Percentiles rank a stretch among this genome's conserved stretches.
Evolutionary conservation across 2,797 vertebrate genomes (phyloP).

Genomic region (Gymnodraco acuticeps): DNA sequence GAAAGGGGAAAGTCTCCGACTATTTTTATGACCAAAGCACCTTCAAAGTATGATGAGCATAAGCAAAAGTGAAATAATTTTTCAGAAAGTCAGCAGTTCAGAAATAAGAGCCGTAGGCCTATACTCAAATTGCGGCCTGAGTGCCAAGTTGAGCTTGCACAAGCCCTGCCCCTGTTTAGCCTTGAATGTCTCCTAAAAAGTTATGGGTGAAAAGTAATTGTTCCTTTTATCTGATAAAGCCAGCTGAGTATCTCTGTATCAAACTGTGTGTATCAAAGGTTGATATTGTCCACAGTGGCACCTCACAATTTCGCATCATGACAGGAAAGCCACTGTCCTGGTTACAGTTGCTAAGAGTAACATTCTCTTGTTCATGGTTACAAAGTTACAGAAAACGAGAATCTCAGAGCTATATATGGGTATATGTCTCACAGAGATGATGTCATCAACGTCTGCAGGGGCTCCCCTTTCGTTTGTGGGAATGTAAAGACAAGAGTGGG

Average conservation of each 20-base stretch:
- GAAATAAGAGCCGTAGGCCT: background rate
- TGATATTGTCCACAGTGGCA: conserved; percentile 8
- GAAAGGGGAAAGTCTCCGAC: background rate
- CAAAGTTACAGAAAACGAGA: conserved; percentile 35
- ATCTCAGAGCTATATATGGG: conserved; percentile 78
- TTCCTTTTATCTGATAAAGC: no score
- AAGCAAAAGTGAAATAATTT: conserved; percentile 25
- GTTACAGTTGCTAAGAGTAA: conserved; percentile 23
- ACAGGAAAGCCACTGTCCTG: background rate
- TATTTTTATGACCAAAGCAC: background rate
- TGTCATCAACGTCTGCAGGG: conserved; percentile 76
- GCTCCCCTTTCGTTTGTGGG: conserved; percentile 64
- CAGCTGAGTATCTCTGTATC: no score
- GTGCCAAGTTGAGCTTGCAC: no score
- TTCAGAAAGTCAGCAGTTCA: conserved; percentile 2
- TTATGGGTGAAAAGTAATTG: no score
- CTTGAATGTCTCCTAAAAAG: no score
- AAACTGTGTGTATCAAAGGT: background rate
- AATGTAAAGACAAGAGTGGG: conserved; percentile 44
- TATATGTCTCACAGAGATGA: conserved; percentile 82
- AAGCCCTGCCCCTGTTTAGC: no score
- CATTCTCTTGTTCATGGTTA: conserved; percentile 16
- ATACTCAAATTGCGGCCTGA: background rate
- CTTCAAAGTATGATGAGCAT: conserved; percentile 3
- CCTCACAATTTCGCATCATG: conserved; percentile 15